Percentiles rank a stretch among this genome's conserved stretches.
These are phyloP conservation scores for Nemopilema nomurai DNA, from an alignment of 30 jellyfish, hydroid and myxozoan species.

Conservation along the genomic window DNA sequence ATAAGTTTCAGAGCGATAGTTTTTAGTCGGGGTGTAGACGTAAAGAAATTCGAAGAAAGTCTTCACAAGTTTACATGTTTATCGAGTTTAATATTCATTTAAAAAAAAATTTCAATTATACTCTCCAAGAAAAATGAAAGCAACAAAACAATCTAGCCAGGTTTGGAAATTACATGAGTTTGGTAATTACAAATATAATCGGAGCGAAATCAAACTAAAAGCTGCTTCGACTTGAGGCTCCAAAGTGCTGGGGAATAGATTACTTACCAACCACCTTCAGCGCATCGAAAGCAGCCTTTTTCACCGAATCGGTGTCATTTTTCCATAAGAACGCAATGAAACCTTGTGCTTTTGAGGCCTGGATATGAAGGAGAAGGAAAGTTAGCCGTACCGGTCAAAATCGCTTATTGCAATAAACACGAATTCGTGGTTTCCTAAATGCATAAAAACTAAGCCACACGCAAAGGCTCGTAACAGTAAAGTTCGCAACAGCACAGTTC, in stretches of 20 bases:
- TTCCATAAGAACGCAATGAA: constrained; percentile 36
- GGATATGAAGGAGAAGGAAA: background rate
- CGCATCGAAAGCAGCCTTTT: constrained; percentile 57
- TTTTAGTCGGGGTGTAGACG: background rate
- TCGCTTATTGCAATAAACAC: too few relatives aligned
- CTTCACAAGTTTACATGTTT: too few relatives aligned
- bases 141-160: too few relatives aligned
- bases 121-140: too few relatives aligned
- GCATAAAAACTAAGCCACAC: background rate
- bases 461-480: background rate
- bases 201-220: background rate
- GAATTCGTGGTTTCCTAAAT: too few relatives aligned
- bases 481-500: background rate
- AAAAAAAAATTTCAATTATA: too few relatives aligned
- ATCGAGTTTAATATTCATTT: too few relatives aligned
- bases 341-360: constrained; percentile 63
- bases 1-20: too few relatives aligned
- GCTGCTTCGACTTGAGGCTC: background rate
- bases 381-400: background rate
- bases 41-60: background rate
- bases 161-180: too few relatives aligned
- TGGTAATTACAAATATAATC: background rate
- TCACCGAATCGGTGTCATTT: constrained; percentile 21
- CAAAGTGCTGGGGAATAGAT: background rate
- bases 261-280: constrained; percentile 59